A percentile compares a stretch with the other conserved stretches of the same genome.
Evolutionary conservation across 2,888 invertebrate species (phyloP).

Genomic region (Nemotelus pantherinus): DNA sequence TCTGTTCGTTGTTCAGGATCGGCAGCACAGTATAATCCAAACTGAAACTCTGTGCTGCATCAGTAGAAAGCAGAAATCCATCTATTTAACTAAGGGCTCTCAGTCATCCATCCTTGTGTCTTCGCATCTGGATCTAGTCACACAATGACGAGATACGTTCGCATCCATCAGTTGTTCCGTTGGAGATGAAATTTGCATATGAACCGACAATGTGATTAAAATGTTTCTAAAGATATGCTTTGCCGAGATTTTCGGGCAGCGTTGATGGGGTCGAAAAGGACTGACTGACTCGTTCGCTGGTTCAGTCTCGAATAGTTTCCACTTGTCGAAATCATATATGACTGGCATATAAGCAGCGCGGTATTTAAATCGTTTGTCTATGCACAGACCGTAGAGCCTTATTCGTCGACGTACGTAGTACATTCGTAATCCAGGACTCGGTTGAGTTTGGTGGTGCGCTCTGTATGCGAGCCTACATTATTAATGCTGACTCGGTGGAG

Average conservation of each 20-base stretch:
- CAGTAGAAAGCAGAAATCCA: slow-evolving; percentile 13
- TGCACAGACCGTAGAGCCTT: background rate
- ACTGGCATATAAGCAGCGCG: background rate
- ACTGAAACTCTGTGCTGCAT: background rate
- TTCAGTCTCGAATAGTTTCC: background rate
- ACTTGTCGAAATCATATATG: background rate
- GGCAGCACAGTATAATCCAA: background rate
- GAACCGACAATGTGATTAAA: slow-evolving; percentile 41
- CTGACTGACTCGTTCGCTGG: background rate
- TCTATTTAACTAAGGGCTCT: slow-evolving; percentile 22
- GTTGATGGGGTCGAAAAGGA: slow-evolving; percentile 21
- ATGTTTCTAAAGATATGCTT: slow-evolving; percentile 28
- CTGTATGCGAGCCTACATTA: background rate
- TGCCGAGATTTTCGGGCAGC: background rate
- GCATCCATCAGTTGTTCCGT: slow-evolving; percentile 28
- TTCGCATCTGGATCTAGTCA: slow-evolving; percentile 28
- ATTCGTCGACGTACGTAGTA: background rate
- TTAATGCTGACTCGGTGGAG: slow-evolving; percentile 20
- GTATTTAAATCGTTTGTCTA: background rate
- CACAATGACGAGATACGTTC: slow-evolving; percentile 29
- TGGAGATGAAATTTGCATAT: slow-evolving; percentile 41
- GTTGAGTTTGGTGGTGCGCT: background rate
- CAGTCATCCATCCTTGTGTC: slow-evolving; percentile 23
- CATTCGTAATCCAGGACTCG: background rate
- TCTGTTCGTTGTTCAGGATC: background rate